These are phyloP conservation scores for Gouania willdenowi DNA, from an alignment of 2,797 vertebrate genomes.

Conservation along the genomic window DNA sequence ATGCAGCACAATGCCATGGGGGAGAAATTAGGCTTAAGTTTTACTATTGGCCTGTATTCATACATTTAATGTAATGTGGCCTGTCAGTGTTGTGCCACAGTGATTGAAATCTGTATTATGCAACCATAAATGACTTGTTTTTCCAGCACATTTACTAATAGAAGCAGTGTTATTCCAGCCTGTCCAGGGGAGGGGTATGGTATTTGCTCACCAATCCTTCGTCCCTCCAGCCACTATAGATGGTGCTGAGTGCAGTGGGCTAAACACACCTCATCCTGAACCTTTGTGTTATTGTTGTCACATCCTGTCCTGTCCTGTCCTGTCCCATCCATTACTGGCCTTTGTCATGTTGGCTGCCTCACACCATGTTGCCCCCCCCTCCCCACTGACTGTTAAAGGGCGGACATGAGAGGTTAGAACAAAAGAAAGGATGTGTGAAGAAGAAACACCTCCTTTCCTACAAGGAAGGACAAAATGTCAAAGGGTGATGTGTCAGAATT, in stretches of 20 bases:
- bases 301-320: constrained; percentile 2
- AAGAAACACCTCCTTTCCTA: constrained; percentile 17
- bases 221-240: constrained; percentile 44
- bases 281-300: constrained; percentile 32
- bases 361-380: constrained; percentile 4
- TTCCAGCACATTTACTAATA: background rate
- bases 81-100: background rate
- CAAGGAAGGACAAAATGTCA: constrained; percentile 18
- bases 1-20: too few species aligned
- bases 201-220: constrained; percentile 17
- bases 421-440: constrained; percentile 12
- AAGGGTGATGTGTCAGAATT: background rate
- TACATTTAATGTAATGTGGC: too few species aligned
- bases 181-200: constrained; percentile 6
- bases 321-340: constrained; percentile 24
- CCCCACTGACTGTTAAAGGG: constrained; percentile 25
- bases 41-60: too few species aligned
- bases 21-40: too few species aligned
- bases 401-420: constrained; percentile 9
- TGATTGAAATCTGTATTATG: constrained; percentile 4
- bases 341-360: constrained; percentile 15
- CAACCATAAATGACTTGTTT: constrained; percentile 1
- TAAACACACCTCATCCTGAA: constrained; percentile 44
- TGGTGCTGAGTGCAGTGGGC: constrained; percentile 20
- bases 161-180: background rate